Percentiles rank a stretch among this genome's conserved stretches.
These are phyloP conservation scores for Cichladusa arquata DNA, from an alignment of 2,113 vertebrate species.

Conservation along the genomic window DNA sequence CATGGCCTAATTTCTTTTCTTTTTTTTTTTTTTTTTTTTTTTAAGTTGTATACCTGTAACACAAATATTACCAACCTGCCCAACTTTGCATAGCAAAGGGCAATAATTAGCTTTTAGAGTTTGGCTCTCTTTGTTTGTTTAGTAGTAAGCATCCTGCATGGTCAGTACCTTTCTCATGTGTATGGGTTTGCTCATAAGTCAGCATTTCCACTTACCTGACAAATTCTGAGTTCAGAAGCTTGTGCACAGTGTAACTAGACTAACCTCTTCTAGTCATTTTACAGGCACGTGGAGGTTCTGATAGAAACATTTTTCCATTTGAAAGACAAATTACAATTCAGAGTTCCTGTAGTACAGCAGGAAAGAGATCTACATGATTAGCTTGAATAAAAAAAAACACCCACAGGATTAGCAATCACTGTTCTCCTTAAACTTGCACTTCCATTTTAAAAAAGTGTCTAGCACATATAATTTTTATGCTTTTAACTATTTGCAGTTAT, in stretches of 20 bases:
- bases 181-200: not conserved
- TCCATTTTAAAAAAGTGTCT: not conserved
- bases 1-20: not conserved
- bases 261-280: constrained; percentile 7
- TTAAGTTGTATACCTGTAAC: not conserved
- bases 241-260: not conserved
- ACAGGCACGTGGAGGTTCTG: not conserved
- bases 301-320: not conserved
- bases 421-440: not conserved
- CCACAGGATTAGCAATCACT: not conserved
- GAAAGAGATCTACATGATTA: not conserved
- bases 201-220: not conserved
- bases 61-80: not conserved
- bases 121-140: not conserved
- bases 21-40: not conserved
- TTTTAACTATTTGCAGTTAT: not conserved
- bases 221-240: not conserved
- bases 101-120: not conserved
- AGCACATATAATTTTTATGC: not conserved
- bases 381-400: not conserved
- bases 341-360: not conserved
- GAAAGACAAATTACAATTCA: not conserved
- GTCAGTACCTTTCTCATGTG: not conserved
- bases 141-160: not conserved
- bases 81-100: not conserved